These are phyloP conservation scores for Orthosia gracilis DNA, from an alignment of 2,888 invertebrate species.

Conservation along the genomic window DNA sequence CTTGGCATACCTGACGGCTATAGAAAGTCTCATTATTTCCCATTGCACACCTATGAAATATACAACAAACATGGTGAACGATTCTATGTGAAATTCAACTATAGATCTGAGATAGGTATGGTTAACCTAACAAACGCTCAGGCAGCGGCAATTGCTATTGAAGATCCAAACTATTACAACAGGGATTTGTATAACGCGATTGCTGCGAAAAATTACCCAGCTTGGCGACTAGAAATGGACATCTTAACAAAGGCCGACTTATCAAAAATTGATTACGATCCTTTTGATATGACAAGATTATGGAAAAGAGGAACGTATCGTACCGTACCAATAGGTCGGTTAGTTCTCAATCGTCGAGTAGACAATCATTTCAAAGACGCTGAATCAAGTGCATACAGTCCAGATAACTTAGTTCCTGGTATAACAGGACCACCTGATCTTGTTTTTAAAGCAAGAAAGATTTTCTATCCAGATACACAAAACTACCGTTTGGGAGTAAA, in stretches of 20 bases:
- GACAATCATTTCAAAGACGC: slow-evolving; percentile 87
- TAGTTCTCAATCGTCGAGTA: slow-evolving; percentile 88
- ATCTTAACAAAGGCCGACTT: slow-evolving; percentile 82
- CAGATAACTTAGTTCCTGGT: slow-evolving; percentile 77
- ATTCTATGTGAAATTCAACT: slow-evolving; percentile 96
- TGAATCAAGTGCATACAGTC: slow-evolving; percentile 88
- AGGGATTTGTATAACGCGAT: slow-evolving; percentile 96
- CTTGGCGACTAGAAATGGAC: slow-evolving; percentile 85
- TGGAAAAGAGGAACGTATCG: slow-evolving; percentile 86
- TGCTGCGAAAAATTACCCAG: slow-evolving; percentile 90
- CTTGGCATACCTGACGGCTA: slow-evolving; percentile 97
- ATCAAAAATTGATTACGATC: slow-evolving; percentile 78
- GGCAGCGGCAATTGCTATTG: slow-evolving; percentile 88
- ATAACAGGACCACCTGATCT: slow-evolving; percentile 89
- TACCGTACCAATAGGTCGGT: slow-evolving; percentile 86
- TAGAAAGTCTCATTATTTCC: slow-evolving; percentile 97
- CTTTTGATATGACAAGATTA: slow-evolving; percentile 85
- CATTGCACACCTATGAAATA: slow-evolving; percentile 96
- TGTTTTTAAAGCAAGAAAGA: slow-evolving; percentile 86
- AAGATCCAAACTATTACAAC: slow-evolving; percentile 95
- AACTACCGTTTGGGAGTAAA: slow-evolving; percentile 72
- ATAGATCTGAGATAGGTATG: slow-evolving; percentile 96
- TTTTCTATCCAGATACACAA: slow-evolving; percentile 91
- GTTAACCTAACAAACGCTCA: slow-evolving; percentile 92
- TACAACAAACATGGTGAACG: slow-evolving; percentile 93